Percentiles rank a stretch among this genome's conserved stretches.
Conservation (phyloP, 2,888 invertebrate species). For the Callimorpha dominula region DNA sequence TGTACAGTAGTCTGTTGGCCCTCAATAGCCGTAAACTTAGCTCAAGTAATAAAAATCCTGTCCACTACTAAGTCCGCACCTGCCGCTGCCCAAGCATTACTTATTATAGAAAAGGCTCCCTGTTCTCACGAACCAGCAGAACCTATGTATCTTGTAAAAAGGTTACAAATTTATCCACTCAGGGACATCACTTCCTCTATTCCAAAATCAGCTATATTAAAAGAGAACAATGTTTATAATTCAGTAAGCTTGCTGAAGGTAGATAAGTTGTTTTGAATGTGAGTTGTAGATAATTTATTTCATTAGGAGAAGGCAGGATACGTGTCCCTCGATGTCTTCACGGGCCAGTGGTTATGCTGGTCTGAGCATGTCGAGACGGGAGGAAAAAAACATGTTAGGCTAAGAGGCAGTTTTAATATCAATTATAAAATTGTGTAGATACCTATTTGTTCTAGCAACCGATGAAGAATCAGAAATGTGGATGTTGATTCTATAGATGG, state of each 20-base stretch:
- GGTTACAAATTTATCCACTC: constrained; percentile 77
- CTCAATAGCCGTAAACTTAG: background rate
- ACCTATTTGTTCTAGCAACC: background rate
- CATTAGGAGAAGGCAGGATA: constrained; percentile 85
- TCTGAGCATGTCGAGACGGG: constrained; percentile 77
- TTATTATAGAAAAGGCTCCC: constrained; percentile 50
- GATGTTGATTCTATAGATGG: background rate
- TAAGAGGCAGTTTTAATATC: constrained; percentile 36
- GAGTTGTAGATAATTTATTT: constrained; percentile 76
- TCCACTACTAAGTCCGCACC: constrained; percentile 44
- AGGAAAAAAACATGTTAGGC: constrained; percentile 72
- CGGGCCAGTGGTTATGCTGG: constrained; percentile 74
- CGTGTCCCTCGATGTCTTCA: constrained; percentile 84
- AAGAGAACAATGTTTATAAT: constrained; percentile 35
- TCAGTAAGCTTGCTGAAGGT: background rate
- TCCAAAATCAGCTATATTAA: constrained; percentile 36
- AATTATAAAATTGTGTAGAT: background rate
- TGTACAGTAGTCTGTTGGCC: background rate
- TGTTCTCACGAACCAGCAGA: constrained; percentile 69
- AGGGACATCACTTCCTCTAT: constrained; percentile 27
- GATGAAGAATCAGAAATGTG: background rate
- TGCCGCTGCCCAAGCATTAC: constrained; percentile 40
- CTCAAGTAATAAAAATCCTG: constrained; percentile 20
- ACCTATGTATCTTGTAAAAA: constrained; percentile 67
- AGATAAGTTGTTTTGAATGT: constrained; percentile 53